Base-by-base conservation (phyloP, 2,113 vertebrate species). In the Forbesichthys papilliferus region DNA sequence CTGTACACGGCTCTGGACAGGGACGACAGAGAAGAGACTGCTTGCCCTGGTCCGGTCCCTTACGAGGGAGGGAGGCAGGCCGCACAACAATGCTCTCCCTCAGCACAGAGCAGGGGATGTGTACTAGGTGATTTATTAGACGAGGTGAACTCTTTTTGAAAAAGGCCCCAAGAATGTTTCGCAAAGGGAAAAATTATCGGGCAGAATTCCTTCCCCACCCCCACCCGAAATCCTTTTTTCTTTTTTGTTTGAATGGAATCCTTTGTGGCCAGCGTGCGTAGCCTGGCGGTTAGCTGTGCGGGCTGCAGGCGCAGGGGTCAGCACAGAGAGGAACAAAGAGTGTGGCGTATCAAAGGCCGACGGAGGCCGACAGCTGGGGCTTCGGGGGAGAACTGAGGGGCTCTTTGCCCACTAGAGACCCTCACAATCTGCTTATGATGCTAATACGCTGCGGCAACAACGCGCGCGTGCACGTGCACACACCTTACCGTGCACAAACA, bases 121-220 rank as follows among this genome's bases (percentile, higher is more conserved):
- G 88, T 84, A 87, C 85, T 85, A 88, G 85, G 80, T 86, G 87
- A 90, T 88, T 86, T 89, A 91, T 86, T 87, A 74, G 78, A 76
- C 72, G 80, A 82, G 76, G 76, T 68, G 81, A 81, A 75, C 77
- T 64, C 79, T 8, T 49, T 12, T 49, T 80, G 74, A 86, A 85
- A 83, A 59, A 74, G 66, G 48, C 67, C 80, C 80, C 48, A 52
- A 82, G 70, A 80, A 89, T 76, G 85, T 84, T 86, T 87, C 72
- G 69, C 5, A 68, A 68, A 78, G 68, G 74, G 60, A 82, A 71
- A 87, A 86, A 86, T 82, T 27, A 86, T 86, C 83, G 81, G 77
- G 81, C 84, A 67, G 64, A 48, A 46, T 61, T n/a, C 13, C 49
- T 49, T 49, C 12, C 13, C 13, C 36, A 42, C 36, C 36, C 36